Evolutionary conservation across 2,888 invertebrate genomes (phyloP), one percentile per base, ranked within the genome.

Genomic region (Lottia scabra): DNA sequence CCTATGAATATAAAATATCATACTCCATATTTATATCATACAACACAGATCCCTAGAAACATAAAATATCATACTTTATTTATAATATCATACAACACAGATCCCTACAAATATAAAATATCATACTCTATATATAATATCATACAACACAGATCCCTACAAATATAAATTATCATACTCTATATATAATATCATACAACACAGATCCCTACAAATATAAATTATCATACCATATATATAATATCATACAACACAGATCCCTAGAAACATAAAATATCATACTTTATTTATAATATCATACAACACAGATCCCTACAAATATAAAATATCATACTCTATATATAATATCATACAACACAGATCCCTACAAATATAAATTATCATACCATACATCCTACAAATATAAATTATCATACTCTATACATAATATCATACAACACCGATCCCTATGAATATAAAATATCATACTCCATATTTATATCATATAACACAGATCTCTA

Each of bases 211-310:
- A 26, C 8, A 19, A 66, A 3, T 30, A 30, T 30, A 30, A 30
- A 30, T 2, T 12, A 43, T 43, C n/a, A 43, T 12, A 43, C 3
- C 8, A 6, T 23, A 5, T 38, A 38, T 10, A 38, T 38, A 38
- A 77, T 77, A 26, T 81, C 30, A 30, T 30, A 30, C 30, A 30
- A 30, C 5, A 30, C 30, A 30, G 30, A 30, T 30, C 30, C 30
- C 30, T 30, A 30, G 2, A 30, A 30, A 4, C 5, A 81, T 78
- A 80, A 84, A 56, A 85, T 63, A 16, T 84, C 79, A 0, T 30
- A 85, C 72, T 38, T 10, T 38, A 5, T 38, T 8, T 38, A 38
- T 38, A 38, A 10, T 38, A 38, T 38, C 38, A 38, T 38, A 38
- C 38, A 38, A 38, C 10, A 38, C 38, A 38, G 38, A 38, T 38